Conservation (phyloP, 2,113 vertebrate genomes). For the Ctenomys sociabilis region DNA sequence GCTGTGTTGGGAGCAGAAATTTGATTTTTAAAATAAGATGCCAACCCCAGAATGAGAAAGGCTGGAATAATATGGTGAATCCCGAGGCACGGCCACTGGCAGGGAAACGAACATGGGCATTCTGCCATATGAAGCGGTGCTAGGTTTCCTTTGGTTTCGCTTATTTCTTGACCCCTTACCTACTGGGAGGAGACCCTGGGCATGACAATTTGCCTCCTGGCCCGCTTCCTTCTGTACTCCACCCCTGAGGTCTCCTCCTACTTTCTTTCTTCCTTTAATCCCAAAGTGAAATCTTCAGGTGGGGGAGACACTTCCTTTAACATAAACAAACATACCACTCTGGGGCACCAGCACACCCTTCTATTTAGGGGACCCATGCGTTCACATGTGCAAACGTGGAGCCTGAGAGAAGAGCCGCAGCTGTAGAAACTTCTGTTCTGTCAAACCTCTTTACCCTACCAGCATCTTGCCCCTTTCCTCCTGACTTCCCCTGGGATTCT, state of each 20-base stretch:
- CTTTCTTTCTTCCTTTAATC: neutral
- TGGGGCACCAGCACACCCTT: neutral
- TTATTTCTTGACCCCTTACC: neutral
- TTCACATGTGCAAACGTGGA: neutral
- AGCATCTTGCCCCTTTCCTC: neutral
- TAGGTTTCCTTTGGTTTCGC: accelerated
- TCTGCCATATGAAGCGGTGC: too few relatives aligned
- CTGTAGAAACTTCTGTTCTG: neutral
- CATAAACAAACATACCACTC: neutral
- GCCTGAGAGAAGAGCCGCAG: too few relatives aligned
- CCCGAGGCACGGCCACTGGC: accelerated
- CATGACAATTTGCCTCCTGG: accelerated
- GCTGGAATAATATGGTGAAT: neutral
- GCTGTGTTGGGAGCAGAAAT: neutral
- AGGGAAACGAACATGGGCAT: accelerated
- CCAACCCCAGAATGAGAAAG: accelerated
- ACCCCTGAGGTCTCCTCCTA: accelerated
- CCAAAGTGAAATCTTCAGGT: neutral
- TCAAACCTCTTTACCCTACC: neutral
- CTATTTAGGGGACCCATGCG: accelerated
- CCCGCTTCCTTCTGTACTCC: accelerated
- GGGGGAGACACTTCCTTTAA: too few relatives aligned
- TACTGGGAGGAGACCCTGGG: neutral
- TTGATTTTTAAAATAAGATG: neutral
- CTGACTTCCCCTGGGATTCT: neutral